Percentiles rank a stretch among this genome's conserved stretches.
Evolutionary conservation across 2,113 vertebrate genomes (phyloP).

Genomic region (Suricata suricatta): DNA sequence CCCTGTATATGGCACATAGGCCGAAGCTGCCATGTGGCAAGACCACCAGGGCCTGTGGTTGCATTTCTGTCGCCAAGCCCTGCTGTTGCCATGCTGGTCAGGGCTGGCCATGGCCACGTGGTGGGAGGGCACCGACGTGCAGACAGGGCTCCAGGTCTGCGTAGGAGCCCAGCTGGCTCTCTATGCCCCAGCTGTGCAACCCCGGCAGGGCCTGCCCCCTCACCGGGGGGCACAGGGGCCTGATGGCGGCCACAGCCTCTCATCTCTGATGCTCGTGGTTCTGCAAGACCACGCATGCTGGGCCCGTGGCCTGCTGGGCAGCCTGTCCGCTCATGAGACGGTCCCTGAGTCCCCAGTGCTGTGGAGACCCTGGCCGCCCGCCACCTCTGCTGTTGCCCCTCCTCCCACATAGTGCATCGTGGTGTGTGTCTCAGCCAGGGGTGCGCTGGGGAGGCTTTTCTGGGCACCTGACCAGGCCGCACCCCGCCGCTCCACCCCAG

Average conservation of each 20-base stretch:
- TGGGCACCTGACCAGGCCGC: not conserved
- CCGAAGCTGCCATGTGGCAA: not conserved
- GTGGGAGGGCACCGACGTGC: rapidly evolving
- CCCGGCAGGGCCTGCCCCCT: too few relatives aligned
- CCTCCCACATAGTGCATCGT: rapidly evolving
- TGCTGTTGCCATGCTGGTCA: too few relatives aligned
- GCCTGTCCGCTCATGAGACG: not conserved
- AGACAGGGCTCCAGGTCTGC: rapidly evolving
- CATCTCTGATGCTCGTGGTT: not conserved
- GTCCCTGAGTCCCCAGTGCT: not conserved
- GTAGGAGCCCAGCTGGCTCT: not conserved
- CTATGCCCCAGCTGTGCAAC: not conserved
- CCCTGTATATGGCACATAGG: not conserved
- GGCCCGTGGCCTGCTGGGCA: rapidly evolving
- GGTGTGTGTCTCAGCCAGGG: rapidly evolving
- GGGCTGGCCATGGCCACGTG: rapidly evolving
- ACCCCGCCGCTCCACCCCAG: rapidly evolving
- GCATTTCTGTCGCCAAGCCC: rapidly evolving
- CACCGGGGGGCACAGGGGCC: rapidly evolving
- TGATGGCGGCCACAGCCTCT: rapidly evolving
- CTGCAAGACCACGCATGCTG: rapidly evolving
- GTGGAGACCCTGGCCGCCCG: not conserved
- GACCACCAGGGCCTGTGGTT: rapidly evolving
- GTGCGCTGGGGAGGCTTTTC: not conserved
- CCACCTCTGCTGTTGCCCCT: not conserved